A percentile compares a stretch with the other conserved stretches of the same genome.
These are phyloP conservation scores for Tragelaphus imberbis DNA, from an alignment of 2,113 vertebrate genomes.

Conservation along the genomic window DNA sequence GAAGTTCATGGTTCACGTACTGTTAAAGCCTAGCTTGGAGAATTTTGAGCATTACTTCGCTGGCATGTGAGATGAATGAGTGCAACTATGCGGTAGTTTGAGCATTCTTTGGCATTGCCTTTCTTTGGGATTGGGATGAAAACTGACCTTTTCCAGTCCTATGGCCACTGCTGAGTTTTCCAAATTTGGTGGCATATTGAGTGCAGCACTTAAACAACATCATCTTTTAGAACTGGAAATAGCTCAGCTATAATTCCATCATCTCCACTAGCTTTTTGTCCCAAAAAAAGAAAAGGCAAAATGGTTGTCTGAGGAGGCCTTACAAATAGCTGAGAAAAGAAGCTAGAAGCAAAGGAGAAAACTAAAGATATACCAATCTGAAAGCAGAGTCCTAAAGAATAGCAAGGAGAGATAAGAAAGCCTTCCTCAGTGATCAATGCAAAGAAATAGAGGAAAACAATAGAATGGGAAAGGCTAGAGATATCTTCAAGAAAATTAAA, in stretches of 20 bases:
- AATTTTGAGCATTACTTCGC: not conserved
- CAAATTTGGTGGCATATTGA: not conserved
- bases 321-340: not conserved
- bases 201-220: not conserved
- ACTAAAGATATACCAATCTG: not conserved
- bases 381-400: not conserved
- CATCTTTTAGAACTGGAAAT: not conserved
- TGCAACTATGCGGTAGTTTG: not conserved
- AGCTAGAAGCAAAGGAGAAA: not conserved
- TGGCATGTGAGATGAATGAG: not conserved
- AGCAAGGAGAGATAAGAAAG: not conserved
- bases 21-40: not conserved
- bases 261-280: not conserved
- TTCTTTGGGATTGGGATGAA: not conserved
- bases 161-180: not conserved
- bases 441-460: not conserved
- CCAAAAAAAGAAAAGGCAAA: not conserved
- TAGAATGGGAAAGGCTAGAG: not conserved
- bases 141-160: not conserved
- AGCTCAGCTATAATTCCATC: not conserved
- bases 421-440: not conserved
- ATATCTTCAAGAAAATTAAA: not conserved
- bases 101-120: not conserved
- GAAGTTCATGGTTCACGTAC: not conserved
- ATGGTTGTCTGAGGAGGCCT: not conserved